These are phyloP conservation scores for Nemurella pictetii DNA, from an alignment of 2,888 invertebrate genomes.

Conservation along the genomic window DNA sequence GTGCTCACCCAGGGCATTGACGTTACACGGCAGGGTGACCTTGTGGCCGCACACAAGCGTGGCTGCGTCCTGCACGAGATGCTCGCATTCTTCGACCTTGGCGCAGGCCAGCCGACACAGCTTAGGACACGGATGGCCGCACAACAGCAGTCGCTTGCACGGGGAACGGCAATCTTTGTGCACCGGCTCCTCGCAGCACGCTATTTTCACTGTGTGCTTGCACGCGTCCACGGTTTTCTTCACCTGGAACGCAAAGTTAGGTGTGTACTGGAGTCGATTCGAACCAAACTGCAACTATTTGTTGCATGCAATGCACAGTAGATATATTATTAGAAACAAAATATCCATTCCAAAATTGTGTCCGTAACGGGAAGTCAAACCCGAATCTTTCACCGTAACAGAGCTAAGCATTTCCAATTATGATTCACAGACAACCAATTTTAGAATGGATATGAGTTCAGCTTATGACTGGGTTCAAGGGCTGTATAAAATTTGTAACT, in stretches of 20 bases:
- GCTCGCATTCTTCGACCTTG: not conserved
- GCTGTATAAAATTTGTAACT: too few species aligned
- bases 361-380: too few species aligned
- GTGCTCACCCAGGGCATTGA: constrained; percentile 43
- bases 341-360: too few species aligned
- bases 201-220: constrained; percentile 52
- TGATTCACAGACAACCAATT: too few species aligned
- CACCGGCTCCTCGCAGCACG: constrained; percentile 51
- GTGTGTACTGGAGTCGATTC: too few species aligned
- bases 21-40: constrained; percentile 53
- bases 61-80: constrained; percentile 38
- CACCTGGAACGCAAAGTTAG: constrained; percentile 50
- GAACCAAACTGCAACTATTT: too few species aligned
- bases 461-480: too few species aligned
- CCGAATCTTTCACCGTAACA: too few species aligned
- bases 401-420: too few species aligned
- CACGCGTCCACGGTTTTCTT: constrained; percentile 53
- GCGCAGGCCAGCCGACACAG: constrained; percentile 35
- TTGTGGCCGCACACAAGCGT: constrained; percentile 57
- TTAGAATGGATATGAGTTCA: too few species aligned
- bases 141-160: constrained; percentile 56
- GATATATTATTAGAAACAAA: too few species aligned
- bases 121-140: constrained; percentile 56
- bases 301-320: too few species aligned
- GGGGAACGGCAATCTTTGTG: constrained; percentile 49